phyloP scores from a whole-genome alignment of 2,888 invertebrate genomes.

The Drosophila sordidapex region DNA sequence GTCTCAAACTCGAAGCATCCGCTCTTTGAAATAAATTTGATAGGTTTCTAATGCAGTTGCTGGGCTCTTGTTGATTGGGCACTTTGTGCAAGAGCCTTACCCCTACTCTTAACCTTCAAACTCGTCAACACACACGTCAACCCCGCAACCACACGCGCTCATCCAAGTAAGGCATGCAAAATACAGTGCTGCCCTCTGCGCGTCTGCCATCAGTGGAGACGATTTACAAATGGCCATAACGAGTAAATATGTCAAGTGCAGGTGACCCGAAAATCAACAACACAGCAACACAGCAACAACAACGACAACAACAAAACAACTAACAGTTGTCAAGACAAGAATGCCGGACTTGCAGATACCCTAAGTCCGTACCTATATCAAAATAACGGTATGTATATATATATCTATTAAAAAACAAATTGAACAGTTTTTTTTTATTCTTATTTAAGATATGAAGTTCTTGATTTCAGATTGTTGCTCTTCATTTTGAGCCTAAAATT shows the following conservation, averaged over 20 bases:
- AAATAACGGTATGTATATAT: too few species aligned
- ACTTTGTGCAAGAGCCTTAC: neutral
- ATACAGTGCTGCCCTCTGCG: slow-evolving; percentile 41
- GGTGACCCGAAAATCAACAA: slow-evolving; percentile 51
- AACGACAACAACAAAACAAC: slow-evolving; percentile 22
- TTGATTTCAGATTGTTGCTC: neutral
- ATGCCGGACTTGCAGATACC: neutral
- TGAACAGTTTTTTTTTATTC: neutral
- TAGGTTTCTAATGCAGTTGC: slow-evolving; percentile 3
- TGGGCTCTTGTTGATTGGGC: slow-evolving; percentile 1
- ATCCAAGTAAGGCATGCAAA: slow-evolving; percentile 18
- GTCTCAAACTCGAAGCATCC: neutral
- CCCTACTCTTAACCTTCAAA: neutral
- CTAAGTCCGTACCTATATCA: neutral
- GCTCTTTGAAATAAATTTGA: neutral
- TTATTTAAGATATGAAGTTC: neutral
- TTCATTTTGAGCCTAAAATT: neutral
- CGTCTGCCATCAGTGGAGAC: slow-evolving; percentile 35
- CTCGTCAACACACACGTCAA: neutral
- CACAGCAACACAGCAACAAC: slow-evolving; percentile 17
- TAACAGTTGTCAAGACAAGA: neutral
- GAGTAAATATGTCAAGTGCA: slow-evolving; percentile 84
- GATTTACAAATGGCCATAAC: slow-evolving; percentile 72
- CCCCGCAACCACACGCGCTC: neutral
- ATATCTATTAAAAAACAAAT: neutral